phyloP scores from a whole-genome alignment of 2,113 vertebrate species.

The Corythornis madagascariensis region DNA sequence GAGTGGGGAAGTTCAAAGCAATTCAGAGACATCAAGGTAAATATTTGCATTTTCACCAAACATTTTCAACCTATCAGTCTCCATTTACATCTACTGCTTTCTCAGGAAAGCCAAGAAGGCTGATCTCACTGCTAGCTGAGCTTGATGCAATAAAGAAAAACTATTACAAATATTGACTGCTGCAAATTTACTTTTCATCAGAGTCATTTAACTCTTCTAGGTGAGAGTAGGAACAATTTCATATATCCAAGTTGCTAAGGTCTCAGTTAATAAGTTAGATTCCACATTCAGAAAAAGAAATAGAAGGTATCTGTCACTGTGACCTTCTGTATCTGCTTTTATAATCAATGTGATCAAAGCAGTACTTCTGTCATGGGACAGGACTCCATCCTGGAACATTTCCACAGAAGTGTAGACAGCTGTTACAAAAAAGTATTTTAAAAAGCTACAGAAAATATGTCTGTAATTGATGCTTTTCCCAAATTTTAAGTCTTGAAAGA shows the following conservation, averaged over 20 bases:
- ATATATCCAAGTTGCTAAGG: background rate
- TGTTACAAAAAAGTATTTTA: slow-evolving; percentile 45
- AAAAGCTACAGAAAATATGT: slow-evolving; percentile 45
- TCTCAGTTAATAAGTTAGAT: background rate
- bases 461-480: slow-evolving; percentile 24
- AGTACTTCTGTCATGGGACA: slow-evolving; percentile 13
- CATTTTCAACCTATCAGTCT: background rate
- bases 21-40: background rate
- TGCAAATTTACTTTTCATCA: slow-evolving; percentile 10
- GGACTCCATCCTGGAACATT: slow-evolving; percentile 61
- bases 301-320: slow-evolving; percentile 27
- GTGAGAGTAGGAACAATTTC: background rate
- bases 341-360: slow-evolving; percentile 64
- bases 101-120: background rate
- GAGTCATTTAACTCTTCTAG: background rate
- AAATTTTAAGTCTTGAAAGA: slow-evolving; percentile 45
- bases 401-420: slow-evolving; percentile 55
- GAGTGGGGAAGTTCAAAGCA: background rate
- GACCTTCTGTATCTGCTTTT: slow-evolving; percentile 53
- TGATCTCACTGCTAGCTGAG: background rate
- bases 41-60: background rate
- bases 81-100: background rate
- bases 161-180: background rate
- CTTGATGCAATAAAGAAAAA: background rate
- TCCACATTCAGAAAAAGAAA: slow-evolving; percentile 29